Evolutionary conservation across 30 jellyfish, hydroid and myxozoan species (phyloP).

Genomic region (Nemopilema nomurai): DNA sequence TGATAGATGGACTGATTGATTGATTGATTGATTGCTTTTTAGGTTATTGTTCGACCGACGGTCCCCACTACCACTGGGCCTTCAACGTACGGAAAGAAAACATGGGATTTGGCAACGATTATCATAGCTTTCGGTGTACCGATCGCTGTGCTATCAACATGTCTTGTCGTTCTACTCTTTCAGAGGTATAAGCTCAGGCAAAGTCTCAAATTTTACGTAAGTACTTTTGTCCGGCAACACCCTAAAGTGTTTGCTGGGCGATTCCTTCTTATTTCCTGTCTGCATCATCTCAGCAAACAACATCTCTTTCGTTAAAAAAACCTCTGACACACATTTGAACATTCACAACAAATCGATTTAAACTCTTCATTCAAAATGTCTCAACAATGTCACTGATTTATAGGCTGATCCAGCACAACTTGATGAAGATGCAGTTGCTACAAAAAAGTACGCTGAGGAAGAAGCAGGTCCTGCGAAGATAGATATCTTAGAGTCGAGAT

Average conservation of each 20-base stretch:
- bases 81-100: constrained; percentile 4
- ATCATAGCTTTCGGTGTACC: constrained; percentile 29
- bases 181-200: constrained; percentile 8
- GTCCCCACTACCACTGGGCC: neutral
- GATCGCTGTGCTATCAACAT: constrained; percentile 13
- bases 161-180: constrained; percentile 10
- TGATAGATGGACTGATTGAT: too few species aligned
- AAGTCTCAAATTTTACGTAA: constrained; percentile 25
- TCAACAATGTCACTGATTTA: neutral
- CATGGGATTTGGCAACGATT: constrained; percentile 1
- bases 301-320: too few species aligned
- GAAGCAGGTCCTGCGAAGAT: neutral
- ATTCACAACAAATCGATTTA: too few species aligned
- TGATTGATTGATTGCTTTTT: neutral
- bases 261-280: too few species aligned
- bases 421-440: neutral
- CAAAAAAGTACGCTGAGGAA: neutral
- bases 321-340: too few species aligned
- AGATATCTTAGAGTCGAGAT: neutral
- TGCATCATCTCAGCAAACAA: too few species aligned
- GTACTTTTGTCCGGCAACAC: neutral
- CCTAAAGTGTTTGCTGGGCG: too few species aligned
- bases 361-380: neutral
- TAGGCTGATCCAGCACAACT: constrained; percentile 13
- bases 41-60: constrained; percentile 30